phyloP scores from a whole-genome alignment of 2,888 invertebrate species.

The Terebella lapidaria region DNA sequence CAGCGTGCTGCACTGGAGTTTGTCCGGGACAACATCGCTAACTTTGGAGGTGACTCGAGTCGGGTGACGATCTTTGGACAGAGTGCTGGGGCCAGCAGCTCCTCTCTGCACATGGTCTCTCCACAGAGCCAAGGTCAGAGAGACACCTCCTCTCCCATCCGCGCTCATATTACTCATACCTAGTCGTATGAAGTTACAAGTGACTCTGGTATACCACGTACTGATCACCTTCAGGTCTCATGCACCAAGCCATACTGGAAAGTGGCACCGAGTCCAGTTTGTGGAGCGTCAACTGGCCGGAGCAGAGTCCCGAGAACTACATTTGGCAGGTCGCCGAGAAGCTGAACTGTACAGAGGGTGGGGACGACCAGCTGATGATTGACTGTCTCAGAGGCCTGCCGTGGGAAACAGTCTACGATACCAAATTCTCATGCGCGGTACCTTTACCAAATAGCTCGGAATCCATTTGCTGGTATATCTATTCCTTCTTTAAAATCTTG shows the following conservation, averaged over 20 bases:
- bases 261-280: conserved; percentile 20
- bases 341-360: conserved; percentile 2
- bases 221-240: conserved; percentile 20
- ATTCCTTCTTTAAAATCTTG: no score
- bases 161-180: not conserved
- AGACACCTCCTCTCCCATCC: no score
- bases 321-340: conserved; percentile 12
- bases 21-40: conserved; percentile 18
- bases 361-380: not conserved
- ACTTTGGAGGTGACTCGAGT: conserved; percentile 19
- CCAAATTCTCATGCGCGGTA: no score
- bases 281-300: conserved; percentile 10
- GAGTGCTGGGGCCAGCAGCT: conserved; percentile 18
- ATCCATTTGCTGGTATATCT: no score
- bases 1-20: conserved; percentile 14
- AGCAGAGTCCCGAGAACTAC: conserved; percentile 11
- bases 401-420: no score
- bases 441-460: no score
- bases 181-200: no score
- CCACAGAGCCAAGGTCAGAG: conserved; percentile 4
- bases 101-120: conserved; percentile 11
- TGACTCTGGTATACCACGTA: no score
- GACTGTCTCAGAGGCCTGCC: conserved; percentile 1
- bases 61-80: conserved; percentile 19
- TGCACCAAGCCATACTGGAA: conserved; percentile 26